phyloP scores from a whole-genome alignment of 1,140 invertebrate genomes.

The Harpegnathos saltator region DNA sequence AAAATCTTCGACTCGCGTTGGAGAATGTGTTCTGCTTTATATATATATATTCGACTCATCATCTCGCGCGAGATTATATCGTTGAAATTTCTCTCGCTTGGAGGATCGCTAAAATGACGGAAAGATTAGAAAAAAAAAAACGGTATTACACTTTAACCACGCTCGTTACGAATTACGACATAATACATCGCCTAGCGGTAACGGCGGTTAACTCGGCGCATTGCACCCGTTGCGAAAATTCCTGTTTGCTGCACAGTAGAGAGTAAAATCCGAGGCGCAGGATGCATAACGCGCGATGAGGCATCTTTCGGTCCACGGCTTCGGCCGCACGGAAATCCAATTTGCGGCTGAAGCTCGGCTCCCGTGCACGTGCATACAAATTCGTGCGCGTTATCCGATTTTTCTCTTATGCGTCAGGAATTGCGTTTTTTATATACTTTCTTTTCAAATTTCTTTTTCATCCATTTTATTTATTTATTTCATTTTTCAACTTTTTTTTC shows the following conservation, averaged over 20 bases:
- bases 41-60: slow-evolving; percentile 17
- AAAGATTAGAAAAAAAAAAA: slow-evolving; percentile 61
- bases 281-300: slow-evolving; percentile 3
- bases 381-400: neutral
- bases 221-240: slow-evolving; percentile 51
- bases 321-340: neutral
- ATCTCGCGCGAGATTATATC: slow-evolving; percentile 2
- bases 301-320: neutral
- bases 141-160: slow-evolving; percentile 54
- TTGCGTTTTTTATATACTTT: too few species aligned
- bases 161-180: slow-evolving; percentile 58
- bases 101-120: slow-evolving; percentile 18
- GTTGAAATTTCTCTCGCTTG: slow-evolving; percentile 49
- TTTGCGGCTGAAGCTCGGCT: neutral
- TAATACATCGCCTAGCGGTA: slow-evolving; percentile 55
- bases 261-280: neutral
- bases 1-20: neutral
- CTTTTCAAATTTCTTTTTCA: too few species aligned
- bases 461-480: too few species aligned
- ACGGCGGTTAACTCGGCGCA: slow-evolving; percentile 33
- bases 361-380: neutral
- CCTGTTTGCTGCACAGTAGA: slow-evolving; percentile 4
- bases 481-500: too few species aligned
- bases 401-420: too few species aligned
- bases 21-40: slow-evolving; percentile 10